These are phyloP conservation scores for Gallinago undulata DNA, from an alignment of 2,113 vertebrate genomes.

Conservation along the genomic window DNA sequence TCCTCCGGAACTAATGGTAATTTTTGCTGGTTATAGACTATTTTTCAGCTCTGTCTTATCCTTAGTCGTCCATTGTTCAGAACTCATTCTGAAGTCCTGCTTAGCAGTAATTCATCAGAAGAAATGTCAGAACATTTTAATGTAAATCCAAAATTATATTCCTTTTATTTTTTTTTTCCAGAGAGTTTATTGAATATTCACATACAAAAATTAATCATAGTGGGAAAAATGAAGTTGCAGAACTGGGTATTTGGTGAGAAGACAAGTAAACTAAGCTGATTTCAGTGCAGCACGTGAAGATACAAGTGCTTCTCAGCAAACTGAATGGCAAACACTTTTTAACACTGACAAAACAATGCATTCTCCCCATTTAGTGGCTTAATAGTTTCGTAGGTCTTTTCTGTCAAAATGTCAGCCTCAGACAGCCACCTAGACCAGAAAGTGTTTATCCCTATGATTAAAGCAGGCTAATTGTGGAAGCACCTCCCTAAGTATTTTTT, in stretches of 20 bases:
- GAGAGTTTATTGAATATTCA: background rate
- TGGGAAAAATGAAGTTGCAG: background rate
- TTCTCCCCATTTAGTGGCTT: background rate
- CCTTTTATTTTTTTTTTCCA: background rate
- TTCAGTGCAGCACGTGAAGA: background rate
- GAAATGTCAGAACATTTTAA: background rate
- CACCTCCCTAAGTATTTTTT: background rate
- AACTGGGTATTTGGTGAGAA: background rate
- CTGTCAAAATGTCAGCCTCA: background rate
- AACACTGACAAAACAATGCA: background rate
- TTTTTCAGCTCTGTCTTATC: background rate
- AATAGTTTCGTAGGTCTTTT: background rate
- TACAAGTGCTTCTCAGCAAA: background rate
- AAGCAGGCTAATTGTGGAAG: background rate
- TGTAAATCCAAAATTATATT: background rate
- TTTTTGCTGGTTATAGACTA: background rate
- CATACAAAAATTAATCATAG: background rate
- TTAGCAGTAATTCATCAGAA: background rate
- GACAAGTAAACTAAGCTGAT: background rate
- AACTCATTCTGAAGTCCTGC: background rate
- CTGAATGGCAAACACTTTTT: background rate
- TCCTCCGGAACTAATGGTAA: slow-evolving; percentile 82
- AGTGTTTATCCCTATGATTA: background rate
- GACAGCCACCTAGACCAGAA: background rate
- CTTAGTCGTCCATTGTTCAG: background rate